Evolutionary conservation across 2,888 invertebrate species (phyloP), one percentile per base, ranked within the genome.

Genomic region (Hypsopygia costalis): DNA sequence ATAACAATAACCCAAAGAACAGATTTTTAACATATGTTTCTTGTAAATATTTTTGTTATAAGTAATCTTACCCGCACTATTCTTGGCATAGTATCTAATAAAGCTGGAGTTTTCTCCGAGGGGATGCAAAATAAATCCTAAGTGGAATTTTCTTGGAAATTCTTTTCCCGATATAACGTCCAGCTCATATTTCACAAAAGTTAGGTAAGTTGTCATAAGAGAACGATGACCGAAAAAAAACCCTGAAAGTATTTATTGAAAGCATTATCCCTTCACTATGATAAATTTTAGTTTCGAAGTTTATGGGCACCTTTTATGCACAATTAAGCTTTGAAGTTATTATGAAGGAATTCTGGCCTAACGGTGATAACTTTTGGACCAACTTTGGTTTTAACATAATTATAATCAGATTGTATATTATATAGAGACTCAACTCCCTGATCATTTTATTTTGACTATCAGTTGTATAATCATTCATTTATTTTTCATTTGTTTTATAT

Each of bases 281-380:
- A 60, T 55, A 56, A 62, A 63, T 58, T 59, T 51, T 48, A 49
- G 49, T 47, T 32, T 22, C 39, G 46, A 59, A 69, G 45, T 60
- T 64, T 43, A 30, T 30, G n/a, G 8, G 11, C 9, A 43, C 28
- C 28, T 40, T 49, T 57, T 52, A 56, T 49, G 47, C 39, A 37
- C 52, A 58, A 63, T 63, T 64, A 50, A 56, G 44, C 38, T 46
- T 46, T 41, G 38, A 51, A 59, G 43, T 58, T 57, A 50, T 34
- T 44, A 36, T 54, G 51, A 52, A 54, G 34, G 9, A 22, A 28
- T 25, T 12, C 12, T 28, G 12, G 9, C 9, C n/a, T 16, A 27
- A 16, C 28, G 16, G 28, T 36, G 36, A 9, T 25, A 36, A 36
- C 16, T 36, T 36, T 36, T 36, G 10, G 36, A 27, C 28, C 16